phyloP scores from a whole-genome alignment of 2,113 vertebrate species.

The Pleuronectes platessa region DNA sequence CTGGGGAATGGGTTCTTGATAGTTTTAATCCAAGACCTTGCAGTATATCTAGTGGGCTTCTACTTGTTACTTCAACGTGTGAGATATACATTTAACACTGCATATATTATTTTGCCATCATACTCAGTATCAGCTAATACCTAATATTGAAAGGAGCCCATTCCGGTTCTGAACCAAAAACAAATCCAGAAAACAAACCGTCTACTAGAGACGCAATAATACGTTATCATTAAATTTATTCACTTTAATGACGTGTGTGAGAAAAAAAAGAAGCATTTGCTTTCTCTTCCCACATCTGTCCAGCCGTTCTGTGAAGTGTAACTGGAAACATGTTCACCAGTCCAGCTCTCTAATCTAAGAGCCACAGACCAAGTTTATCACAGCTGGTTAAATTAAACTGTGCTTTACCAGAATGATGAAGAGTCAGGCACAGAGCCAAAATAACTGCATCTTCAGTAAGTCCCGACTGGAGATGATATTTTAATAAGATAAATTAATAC shows the following conservation, averaged over 20 bases:
- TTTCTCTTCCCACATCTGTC: constrained; percentile 12
- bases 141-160: not conserved
- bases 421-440: no score
- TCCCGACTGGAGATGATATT: no score
- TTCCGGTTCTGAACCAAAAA: no score
- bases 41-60: no score
- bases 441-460: no score
- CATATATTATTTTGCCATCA: not conserved
- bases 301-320: constrained; percentile 17
- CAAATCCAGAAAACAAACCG: not conserved
- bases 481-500: no score
- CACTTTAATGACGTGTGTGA: not conserved
- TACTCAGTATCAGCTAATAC: not conserved
- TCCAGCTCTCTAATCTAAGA: constrained; percentile 35
- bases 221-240: not conserved
- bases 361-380: constrained; percentile 22
- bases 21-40: no score
- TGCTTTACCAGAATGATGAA: no score
- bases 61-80: not conserved
- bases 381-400: constrained; percentile 17
- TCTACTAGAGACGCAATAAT: not conserved
- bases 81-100: not conserved
- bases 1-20: not conserved
- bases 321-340: constrained; percentile 1
- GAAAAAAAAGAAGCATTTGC: not conserved